phyloP scores from a whole-genome alignment of 2,797 vertebrate genomes.

The Sebastolobus altivelis region DNA sequence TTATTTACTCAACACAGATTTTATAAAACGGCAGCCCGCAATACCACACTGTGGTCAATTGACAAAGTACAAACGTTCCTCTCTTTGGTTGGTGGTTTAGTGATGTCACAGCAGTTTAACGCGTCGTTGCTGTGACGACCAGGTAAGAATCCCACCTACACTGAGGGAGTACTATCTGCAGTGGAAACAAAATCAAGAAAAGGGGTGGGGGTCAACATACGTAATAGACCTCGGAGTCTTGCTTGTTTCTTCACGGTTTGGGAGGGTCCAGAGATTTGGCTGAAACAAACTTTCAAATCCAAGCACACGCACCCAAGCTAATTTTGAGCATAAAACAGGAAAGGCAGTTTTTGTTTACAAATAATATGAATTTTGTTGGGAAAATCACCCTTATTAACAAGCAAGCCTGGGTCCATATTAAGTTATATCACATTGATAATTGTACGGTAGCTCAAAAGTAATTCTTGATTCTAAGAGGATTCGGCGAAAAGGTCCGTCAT shows the following conservation, averaged over 20 bases:
- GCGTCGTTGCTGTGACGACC: background rate
- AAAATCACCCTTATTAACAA: background rate
- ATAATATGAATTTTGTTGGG: background rate
- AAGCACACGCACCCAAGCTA: too few species aligned
- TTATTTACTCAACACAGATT: background rate
- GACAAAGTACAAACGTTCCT: background rate
- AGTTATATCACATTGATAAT: background rate
- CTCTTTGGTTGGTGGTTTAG: background rate
- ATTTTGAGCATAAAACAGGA: background rate
- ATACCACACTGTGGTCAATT: background rate
- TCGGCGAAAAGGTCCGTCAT: constrained; percentile 35
- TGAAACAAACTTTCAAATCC: background rate
- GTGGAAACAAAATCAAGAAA: background rate
- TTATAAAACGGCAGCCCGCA: background rate
- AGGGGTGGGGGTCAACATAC: background rate
- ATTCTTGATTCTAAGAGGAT: constrained; percentile 1
- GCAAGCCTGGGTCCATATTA: background rate
- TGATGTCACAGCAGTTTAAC: background rate
- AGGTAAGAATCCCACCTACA: background rate
- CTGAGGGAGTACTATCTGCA: background rate
- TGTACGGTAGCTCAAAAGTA: constrained; percentile 29
- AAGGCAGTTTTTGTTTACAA: background rate
- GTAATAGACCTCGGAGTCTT: background rate
- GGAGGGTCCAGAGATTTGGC: background rate
- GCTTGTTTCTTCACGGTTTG: background rate